These are phyloP conservation scores for Hexactinellida sp. DNA, from an alignment of 37 sponge, comb jelly and placozoan genomes.

Conservation along the genomic window DNA sequence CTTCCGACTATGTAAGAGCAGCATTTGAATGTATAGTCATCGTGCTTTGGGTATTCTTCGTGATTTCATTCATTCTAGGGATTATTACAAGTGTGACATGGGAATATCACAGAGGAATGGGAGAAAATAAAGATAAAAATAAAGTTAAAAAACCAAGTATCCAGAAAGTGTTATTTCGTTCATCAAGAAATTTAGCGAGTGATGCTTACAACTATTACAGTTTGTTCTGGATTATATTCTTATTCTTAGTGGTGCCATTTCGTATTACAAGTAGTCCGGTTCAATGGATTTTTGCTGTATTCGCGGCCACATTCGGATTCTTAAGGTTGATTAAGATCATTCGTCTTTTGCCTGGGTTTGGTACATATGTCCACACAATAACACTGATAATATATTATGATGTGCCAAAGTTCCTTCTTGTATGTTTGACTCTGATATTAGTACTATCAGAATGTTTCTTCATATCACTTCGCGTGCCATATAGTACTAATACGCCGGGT, in stretches of 20 bases:
- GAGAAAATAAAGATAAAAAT: not conserved
- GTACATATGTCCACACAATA: not conserved
- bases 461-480: not conserved
- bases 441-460: not conserved
- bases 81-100: not conserved
- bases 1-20: not conserved
- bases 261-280: not conserved
- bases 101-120: not conserved
- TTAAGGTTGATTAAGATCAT: not conserved
- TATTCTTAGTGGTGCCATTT: not conserved
- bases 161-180: not conserved
- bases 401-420: not conserved
- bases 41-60: not conserved
- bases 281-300: conserved; percentile 4
- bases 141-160: not conserved
- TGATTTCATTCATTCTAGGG: not conserved
- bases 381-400: not conserved
- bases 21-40: not conserved
- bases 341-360: not conserved
- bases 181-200: not conserved
- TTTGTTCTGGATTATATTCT: not conserved
- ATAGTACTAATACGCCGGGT: not conserved
- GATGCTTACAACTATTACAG: not conserved
- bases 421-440: not conserved
- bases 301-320: not conserved